Evolutionary conservation across 2,797 vertebrate species (phyloP), one percentile per base, ranked within the genome.

Genomic region (Ispidina picta): DNA sequence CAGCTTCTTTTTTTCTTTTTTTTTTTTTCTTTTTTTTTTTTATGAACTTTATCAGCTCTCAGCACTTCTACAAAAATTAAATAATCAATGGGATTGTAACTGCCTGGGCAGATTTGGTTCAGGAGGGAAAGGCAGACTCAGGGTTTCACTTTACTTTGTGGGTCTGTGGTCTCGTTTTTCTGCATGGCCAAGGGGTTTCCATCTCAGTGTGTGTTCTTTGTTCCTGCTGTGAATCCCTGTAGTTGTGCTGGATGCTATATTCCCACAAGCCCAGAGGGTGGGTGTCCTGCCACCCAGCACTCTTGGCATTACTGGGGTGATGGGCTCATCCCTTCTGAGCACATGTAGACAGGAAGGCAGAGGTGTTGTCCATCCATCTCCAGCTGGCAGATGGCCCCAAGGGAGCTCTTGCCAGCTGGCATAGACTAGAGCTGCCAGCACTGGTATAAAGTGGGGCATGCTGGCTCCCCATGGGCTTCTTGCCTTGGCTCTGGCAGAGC

Each of bases 401-500:
- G 44, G 59, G 55, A 73, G 81, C 59, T 60, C 48, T 70, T 14
- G 76, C 82, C 88, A 88, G 88, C 88, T 91, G 89, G 73, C 58
- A 3, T 1, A 16, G 49, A 68, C 72, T 71, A 37, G 83, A 4
- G 4, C 28, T 71, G 84, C 83, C 49, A 29, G 46, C 70, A 13
- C 18, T 0, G 1, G 41, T 39, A 29, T 29, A 3, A 77, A 83
- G 46, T 31, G 33, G 70, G 79, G 35, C 66, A 46, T 8, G 55
- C 48, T 74, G 56, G 58, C 68, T 93, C 63, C 60, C 81, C 28
- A 2, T 2, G 1, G 59, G 68, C 59, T 86, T 54, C 46, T 63
- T 60, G 2, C 44, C 64, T 77, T 8, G 4, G 37, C 58, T 76
- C 44, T 70, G 62, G 39, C 44, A 51, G 48, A 75, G 66, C 71